Evolutionary conservation across 2,113 vertebrate genomes (phyloP).

Genomic region (Cromileptes altivelis): DNA sequence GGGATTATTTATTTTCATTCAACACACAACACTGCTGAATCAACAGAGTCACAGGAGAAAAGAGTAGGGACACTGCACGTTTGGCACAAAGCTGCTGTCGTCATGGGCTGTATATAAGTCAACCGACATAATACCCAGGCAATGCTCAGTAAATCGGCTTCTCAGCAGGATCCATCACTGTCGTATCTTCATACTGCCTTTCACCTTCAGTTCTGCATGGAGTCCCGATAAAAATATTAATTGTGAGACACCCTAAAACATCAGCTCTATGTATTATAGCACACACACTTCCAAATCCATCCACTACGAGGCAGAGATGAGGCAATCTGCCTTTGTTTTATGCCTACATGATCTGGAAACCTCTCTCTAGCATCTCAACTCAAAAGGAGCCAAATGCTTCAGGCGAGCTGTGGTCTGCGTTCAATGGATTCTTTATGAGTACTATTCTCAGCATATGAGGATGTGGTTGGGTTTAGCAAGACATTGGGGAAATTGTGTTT

Average conservation of each 20-base stretch:
- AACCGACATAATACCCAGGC: background rate
- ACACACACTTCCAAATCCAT: constrained; percentile 8
- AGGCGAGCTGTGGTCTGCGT: constrained; percentile 1
- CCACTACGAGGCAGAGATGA: constrained; percentile 54
- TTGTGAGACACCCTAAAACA: constrained; percentile 1
- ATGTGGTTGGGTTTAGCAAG: background rate
- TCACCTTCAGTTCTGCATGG: constrained; percentile 4
- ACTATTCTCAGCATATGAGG: background rate
- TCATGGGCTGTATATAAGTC: background rate
- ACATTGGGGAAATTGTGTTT: background rate
- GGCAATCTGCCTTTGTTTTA: background rate
- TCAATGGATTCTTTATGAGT: background rate
- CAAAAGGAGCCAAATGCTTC: constrained; percentile 9
- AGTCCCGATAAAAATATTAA: constrained; percentile 9
- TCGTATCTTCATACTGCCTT: background rate
- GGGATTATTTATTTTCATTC: constrained; percentile 43
- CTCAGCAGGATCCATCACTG: background rate
- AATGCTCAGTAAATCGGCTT: constrained; percentile 19
- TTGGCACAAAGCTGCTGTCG: constrained; percentile 23
- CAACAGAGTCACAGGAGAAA: constrained; percentile 44
- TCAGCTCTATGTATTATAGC: background rate
- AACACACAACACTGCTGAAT: constrained; percentile 46
- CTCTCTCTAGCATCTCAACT: constrained; percentile 1
- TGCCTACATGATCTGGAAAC: constrained; percentile 10
- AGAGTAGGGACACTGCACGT: constrained; percentile 8